Evolutionary conservation across 2,113 vertebrate genomes (phyloP), one percentile per base, ranked within the genome.

Genomic region (Cyphomyrus discorhynchus): DNA sequence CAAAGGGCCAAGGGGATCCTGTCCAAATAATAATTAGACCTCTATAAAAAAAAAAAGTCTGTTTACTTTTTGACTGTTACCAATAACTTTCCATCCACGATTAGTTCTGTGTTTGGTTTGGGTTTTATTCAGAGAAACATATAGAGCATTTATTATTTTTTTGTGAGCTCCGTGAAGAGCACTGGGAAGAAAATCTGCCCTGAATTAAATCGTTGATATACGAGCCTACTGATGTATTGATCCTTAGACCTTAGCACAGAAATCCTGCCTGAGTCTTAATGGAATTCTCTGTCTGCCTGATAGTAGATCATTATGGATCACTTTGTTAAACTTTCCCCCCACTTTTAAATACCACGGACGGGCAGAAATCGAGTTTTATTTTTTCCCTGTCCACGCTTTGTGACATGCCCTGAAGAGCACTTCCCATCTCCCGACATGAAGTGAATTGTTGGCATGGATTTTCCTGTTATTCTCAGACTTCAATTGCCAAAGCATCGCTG

Each of bases 1-100:
- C 88, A 90, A 87, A 91, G 87, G 52, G 90, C 88, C 88, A 88
- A 89, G 15, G 80, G 90, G 87, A 70, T 2, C 39, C 35, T 92
- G 88, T 93, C 91, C 94, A 92, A 92, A 91, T 91, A 56, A 91
- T 90, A 87, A 93, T 90, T 77, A 91, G 84, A 88, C 90, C 89
- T 89, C 74, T 89, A 46, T 91, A 91, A 90, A 80, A 88, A 88
- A 77, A 45, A 77, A 17, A 46, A n/a, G 21, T 89, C 87, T 86
- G 91, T 91, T 88, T 66, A 85, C 66, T 90, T 91, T 74, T 49
- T 62, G 27, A 53, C 45, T 47, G 85, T 35, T 52, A 53, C 27
- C 47, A 87, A 87, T 53, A 87, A 87, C 85, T 87, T 35, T 50
- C 46, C 50, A 88, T n/a, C 50, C 50, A 6, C 53, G 77, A 83